Evolutionary conservation across 2,797 vertebrate genomes (phyloP), one percentile per base, ranked within the genome.

Genomic region (Muraenolepis orangiensis): DNA sequence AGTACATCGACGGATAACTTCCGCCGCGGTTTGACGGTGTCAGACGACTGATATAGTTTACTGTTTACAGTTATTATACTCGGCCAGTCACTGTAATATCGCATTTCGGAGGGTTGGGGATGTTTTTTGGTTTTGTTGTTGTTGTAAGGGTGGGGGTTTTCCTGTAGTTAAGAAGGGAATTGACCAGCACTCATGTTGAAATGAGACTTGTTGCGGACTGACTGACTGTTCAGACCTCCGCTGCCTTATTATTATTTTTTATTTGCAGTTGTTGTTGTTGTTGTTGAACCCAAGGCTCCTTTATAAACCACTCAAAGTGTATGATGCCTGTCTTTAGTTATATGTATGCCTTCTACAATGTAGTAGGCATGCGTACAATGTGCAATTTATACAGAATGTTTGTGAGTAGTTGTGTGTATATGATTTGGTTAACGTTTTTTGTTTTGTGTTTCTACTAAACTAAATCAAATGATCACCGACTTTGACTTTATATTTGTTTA

Each of bases 1-100:
- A 93, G 74, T 93, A 94, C 74, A 73, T 85, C 0, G 94, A 95
- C 18, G 30, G 82, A 71, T 95, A 79, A 87, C 31, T 38, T 66
- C 1, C 6, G 5, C 64, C 36, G 32, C 34, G 16, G n/a, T 13
- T 2, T 40, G 4, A 26, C 32, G n/a, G n/a, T n/a, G 8, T 11
- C 1, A 30, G 10, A 69, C 30, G 18, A 12, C 34, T 26, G 36
- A 32, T 31, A 30, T 18, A 18, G 29, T n/a, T 68, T 31, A 70
- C 26, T 30, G 20, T 69, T 32, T 34, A 32, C 67, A 34, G 11
- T 34, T 26, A 31, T 23, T 20, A 5, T 36, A n/a, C 20, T 69
- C 8, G 7, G 20, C 20, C 10, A 7, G 20, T 57, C 7, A 57
- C 1, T 57, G 51, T 57, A 23, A 57, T 51, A 18, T 51, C 18